Evolutionary conservation across 53 echinoderm and acorn worm genomes (phyloP).

Genomic region (Holothuria scabra): DNA sequence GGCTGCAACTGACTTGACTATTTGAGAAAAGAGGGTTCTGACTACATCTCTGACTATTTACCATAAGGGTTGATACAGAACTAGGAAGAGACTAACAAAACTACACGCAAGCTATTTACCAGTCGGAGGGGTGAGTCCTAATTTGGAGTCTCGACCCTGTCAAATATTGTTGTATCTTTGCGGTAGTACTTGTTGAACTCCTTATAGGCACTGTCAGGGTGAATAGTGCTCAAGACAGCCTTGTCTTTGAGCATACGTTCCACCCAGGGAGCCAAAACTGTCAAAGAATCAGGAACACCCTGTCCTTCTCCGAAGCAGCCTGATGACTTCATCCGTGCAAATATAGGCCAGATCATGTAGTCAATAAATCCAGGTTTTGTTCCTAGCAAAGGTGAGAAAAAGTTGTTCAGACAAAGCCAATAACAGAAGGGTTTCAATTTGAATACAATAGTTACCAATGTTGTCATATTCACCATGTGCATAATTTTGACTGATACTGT

Average conservation of each 20-base stretch:
- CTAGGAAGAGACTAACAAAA: too few relatives aligned
- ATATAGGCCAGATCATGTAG: conserved; percentile 65
- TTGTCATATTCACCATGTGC: too few relatives aligned
- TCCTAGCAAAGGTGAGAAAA: conserved; percentile 16
- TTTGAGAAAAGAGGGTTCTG: too few relatives aligned
- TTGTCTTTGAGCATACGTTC: conserved; percentile 54
- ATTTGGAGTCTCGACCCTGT: conserved; percentile 57
- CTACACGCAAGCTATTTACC: too few relatives aligned
- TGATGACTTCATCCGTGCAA: conserved; percentile 33
- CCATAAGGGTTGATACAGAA: too few relatives aligned
- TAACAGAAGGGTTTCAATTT: too few relatives aligned
- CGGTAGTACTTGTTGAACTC: conserved; percentile 59
- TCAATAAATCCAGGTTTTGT: conserved; percentile 61
- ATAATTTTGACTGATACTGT: too few relatives aligned
- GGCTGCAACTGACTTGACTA: too few relatives aligned
- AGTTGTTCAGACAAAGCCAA: too few relatives aligned
- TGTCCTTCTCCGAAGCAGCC: conserved; percentile 34
- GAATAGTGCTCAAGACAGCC: conserved; percentile 43
- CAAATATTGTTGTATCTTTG: conserved; percentile 49
- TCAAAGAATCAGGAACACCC: conserved; percentile 36
- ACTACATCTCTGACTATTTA: too few relatives aligned
- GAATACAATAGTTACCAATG: too few relatives aligned
- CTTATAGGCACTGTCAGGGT: conserved; percentile 52
- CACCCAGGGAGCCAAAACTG: conserved; percentile 42
- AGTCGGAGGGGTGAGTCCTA: neutral